A percentile compares a stretch with the other conserved stretches of the same genome.
Conservation (phyloP, 2,797 vertebrate species). For the Pangasius macronema region DNA sequence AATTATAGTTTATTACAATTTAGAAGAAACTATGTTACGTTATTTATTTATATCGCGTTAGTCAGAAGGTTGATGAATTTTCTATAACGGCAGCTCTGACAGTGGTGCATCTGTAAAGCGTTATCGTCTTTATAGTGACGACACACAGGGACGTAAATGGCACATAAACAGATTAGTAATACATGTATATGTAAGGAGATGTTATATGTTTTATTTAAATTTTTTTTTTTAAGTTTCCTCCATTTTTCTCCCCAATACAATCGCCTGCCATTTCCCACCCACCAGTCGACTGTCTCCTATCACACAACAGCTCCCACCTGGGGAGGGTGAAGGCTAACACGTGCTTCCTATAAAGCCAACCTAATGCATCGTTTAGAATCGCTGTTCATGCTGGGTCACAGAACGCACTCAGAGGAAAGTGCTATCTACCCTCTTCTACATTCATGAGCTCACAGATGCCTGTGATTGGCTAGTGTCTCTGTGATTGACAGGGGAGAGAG, state of each 20-base stretch:
- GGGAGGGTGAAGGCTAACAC: too few relatives aligned
- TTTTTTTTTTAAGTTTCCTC: neutral
- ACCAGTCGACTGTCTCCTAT: neutral
- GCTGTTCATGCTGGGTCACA: neutral
- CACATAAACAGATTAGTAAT: neutral
- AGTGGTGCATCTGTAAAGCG: neutral
- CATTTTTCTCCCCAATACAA: neutral
- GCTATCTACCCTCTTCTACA: neutral
- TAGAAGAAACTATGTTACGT: neutral
- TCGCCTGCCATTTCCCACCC: neutral
- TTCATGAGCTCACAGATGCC: neutral
- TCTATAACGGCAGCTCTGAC: neutral
- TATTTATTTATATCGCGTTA: neutral
- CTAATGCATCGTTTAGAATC: neutral
- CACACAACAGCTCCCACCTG: too few relatives aligned
- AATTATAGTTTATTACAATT: neutral
- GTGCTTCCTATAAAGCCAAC: too few relatives aligned
- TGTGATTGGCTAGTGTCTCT: neutral
- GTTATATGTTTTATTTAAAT: neutral
- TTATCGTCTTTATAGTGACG: neutral
- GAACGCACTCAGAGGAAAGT: neutral
- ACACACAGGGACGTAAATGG: neutral
- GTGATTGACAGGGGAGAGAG: neutral
- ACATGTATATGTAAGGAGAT: neutral
- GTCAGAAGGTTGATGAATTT: neutral